Evolutionary conservation across 2,797 vertebrate genomes (phyloP).

Genomic region (Molossus alvarezi): DNA sequence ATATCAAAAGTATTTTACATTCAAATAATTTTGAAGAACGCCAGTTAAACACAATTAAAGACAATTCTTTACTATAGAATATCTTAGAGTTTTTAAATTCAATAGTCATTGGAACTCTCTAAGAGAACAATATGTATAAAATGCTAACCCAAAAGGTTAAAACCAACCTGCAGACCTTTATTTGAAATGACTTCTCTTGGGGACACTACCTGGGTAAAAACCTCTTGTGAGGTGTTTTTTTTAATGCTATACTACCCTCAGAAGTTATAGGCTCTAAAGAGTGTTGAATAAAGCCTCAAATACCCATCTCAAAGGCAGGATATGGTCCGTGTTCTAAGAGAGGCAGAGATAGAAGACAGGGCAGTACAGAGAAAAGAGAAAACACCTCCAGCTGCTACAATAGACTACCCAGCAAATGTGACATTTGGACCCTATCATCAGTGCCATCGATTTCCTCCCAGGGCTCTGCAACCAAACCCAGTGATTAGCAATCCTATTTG

Average conservation of each 20-base stretch:
- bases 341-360: neutral
- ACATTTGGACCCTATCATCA: neutral
- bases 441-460: neutral
- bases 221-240: neutral
- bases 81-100: neutral
- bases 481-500: neutral
- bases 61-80: neutral
- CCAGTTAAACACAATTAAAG: constrained; percentile 15
- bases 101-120: neutral
- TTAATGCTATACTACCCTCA: neutral
- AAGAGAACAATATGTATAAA: neutral
- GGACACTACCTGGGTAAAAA: neutral
- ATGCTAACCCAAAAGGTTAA: neutral
- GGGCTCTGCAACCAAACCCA: neutral
- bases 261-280: neutral
- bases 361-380: neutral
- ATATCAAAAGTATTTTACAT: neutral
- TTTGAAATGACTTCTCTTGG: neutral
- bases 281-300: neutral
- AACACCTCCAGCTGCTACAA: neutral
- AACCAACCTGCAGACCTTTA: neutral
- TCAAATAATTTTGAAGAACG: constrained; percentile 45
- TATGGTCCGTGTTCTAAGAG: neutral
- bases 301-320: neutral
- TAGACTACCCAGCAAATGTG: neutral